Evolutionary conservation across 2,888 invertebrate species (phyloP).

Genomic region (Dicycla oo): DNA sequence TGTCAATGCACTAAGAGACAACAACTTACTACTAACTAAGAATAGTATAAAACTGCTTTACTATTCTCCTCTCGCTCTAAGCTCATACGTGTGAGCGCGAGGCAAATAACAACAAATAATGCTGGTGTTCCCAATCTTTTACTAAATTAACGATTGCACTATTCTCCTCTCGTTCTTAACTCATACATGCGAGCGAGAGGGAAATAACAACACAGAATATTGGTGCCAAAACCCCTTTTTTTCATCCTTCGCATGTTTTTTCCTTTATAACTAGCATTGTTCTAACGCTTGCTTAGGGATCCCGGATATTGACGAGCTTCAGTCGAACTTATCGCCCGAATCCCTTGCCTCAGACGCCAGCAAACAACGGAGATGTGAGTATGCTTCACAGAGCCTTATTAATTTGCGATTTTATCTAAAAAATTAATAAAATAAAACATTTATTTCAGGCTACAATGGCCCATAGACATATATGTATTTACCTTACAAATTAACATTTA

Average conservation of each 20-base stretch:
- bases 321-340: conserved; percentile 68
- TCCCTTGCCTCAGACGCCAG: conserved; percentile 72
- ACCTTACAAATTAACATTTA: no score
- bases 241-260: conserved; percentile 11
- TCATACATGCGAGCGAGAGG: conserved; percentile 5
- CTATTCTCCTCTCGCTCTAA: conserved; percentile 6
- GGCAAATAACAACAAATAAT: conserved; percentile 7
- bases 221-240: background rate
- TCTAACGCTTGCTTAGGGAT: conserved; percentile 73
- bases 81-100: background rate
- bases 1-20: conserved; percentile 3
- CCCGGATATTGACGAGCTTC: conserved; percentile 74
- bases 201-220: conserved; percentile 8
- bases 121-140: background rate
- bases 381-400: conserved; percentile 43
- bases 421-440: no score
- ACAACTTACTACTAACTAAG: background rate
- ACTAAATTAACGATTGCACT: conserved; percentile 5
- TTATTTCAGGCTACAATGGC: no score
- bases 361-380: conserved; percentile 69
- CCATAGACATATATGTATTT: no score
- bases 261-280: conserved; percentile 54
- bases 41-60: background rate
- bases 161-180: conserved; percentile 1
- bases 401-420: conserved; percentile 20